Evolutionary conservation across 2,113 vertebrate species (phyloP).

Genomic region (Albula goreensis): DNA sequence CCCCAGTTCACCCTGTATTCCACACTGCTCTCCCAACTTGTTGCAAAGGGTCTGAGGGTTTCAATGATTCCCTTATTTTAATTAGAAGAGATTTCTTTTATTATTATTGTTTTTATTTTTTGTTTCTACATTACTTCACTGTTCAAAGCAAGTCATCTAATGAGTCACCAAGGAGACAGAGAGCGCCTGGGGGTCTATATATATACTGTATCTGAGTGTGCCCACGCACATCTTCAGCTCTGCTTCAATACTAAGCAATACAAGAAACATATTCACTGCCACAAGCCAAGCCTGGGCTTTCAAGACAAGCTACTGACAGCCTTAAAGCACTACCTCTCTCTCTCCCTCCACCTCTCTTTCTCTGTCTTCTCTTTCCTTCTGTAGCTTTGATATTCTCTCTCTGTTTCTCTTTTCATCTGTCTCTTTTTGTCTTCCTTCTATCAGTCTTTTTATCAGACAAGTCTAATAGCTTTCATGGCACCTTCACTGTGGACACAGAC

Average conservation of each 20-base stretch:
- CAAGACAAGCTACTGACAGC: background rate
- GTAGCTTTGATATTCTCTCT: background rate
- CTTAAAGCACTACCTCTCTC: background rate
- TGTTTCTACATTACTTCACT: background rate
- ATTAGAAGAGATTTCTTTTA: background rate
- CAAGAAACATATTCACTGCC: background rate
- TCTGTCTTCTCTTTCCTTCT: background rate
- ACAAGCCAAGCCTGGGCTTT: background rate
- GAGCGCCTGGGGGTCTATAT: background rate
- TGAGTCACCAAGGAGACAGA: conserved; percentile 4
- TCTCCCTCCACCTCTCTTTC: background rate
- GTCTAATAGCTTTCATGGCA: background rate
- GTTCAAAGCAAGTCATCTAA: conserved; percentile 1
- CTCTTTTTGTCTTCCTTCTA: too few relatives aligned
- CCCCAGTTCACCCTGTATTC: background rate
- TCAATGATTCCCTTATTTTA: background rate
- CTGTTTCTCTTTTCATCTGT: too few relatives aligned
- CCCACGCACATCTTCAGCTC: background rate
- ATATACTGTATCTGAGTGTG: background rate
- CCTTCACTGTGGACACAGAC: background rate
- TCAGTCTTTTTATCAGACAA: too few relatives aligned
- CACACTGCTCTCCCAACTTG: background rate
- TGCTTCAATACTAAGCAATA: background rate
- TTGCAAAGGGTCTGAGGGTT: background rate
- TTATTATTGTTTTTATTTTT: background rate